A percentile compares a stretch with the other conserved stretches of the same genome.
Conservation (phyloP, 2,888 invertebrate genomes). For the Cantharis lateralis region DNA sequence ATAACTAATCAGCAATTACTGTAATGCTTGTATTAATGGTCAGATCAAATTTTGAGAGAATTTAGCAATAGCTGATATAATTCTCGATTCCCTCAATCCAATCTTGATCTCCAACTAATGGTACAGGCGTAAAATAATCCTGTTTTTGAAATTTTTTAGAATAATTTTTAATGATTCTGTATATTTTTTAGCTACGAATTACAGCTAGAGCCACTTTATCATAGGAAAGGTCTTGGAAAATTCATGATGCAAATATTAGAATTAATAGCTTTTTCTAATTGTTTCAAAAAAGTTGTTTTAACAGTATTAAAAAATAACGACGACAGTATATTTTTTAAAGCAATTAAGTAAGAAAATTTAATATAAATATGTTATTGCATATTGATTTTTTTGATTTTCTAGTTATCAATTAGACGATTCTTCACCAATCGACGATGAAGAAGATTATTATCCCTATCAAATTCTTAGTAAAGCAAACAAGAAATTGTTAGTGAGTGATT, state of each 20-base stretch:
- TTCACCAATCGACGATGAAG: slow-evolving; percentile 64
- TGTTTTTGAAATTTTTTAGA: no score
- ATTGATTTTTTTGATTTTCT: slow-evolving; percentile 39
- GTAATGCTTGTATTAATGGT: no score
- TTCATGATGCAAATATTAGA: slow-evolving; percentile 81
- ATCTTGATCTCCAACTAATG: no score
- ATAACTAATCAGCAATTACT: no score
- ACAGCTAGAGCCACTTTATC: slow-evolving; percentile 73
- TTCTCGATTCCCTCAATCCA: no score
- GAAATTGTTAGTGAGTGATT: slow-evolving; percentile 39
- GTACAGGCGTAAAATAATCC: no score
- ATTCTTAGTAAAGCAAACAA: slow-evolving; percentile 65
- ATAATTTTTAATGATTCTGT: not conserved
- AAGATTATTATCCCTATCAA: slow-evolving; percentile 63
- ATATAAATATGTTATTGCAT: not conserved
- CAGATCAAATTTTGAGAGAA: no score
- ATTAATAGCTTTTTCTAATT: slow-evolving; percentile 71
- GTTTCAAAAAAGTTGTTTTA: slow-evolving; percentile 80
- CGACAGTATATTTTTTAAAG: slow-evolving; percentile 75
- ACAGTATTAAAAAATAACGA: slow-evolving; percentile 83
- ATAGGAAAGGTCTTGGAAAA: slow-evolving; percentile 81
- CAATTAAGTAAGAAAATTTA: slow-evolving; percentile 66
- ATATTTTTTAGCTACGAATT: slow-evolving; percentile 76
- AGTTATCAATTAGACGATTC: slow-evolving; percentile 70
- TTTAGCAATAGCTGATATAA: no score